Evolutionary conservation across 2,113 vertebrate species (phyloP).

Genomic region (Ornithorhynchus anatinus): DNA sequence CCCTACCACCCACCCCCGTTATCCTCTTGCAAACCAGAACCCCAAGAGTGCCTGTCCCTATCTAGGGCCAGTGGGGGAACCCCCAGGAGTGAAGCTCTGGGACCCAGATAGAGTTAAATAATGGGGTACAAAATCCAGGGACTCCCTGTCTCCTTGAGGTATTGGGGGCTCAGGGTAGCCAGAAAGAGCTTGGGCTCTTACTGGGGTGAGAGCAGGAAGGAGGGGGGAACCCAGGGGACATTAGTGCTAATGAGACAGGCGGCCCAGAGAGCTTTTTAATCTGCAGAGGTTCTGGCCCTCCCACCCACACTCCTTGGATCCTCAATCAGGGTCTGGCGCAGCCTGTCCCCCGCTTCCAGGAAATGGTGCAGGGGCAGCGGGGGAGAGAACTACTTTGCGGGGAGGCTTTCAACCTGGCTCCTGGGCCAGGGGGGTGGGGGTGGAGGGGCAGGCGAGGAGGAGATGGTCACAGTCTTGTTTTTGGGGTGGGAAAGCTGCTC

Average conservation of each 20-base stretch:
- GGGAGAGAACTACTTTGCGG: no score
- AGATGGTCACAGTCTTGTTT: no score
- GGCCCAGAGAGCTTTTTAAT: slow-evolving; percentile 39
- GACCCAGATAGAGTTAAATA: slow-evolving; percentile 22
- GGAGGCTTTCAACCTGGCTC: no score
- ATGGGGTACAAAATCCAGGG: slow-evolving; percentile 1
- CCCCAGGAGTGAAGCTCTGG: background rate
- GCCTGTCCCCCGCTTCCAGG: slow-evolving; percentile 46
- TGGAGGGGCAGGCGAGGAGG: background rate
- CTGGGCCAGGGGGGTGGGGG: background rate
- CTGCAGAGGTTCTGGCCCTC: slow-evolving; percentile 31
- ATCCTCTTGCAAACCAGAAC: background rate
- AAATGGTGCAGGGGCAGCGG: slow-evolving; percentile 18
- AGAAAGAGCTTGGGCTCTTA: no score
- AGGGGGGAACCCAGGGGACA: background rate
- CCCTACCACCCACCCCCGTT: no score
- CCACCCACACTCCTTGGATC: background rate
- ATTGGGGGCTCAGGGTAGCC: no score
- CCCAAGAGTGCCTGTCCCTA: background rate
- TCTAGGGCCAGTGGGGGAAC: background rate
- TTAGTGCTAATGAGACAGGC: slow-evolving; percentile 45
- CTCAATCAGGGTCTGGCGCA: background rate
- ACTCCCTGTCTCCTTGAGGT: slow-evolving; percentile 29
- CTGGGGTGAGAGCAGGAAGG: background rate
- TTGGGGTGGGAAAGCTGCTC: no score